Evolutionary conservation across 2,888 invertebrate species (phyloP).

Genomic region (Anoncus sp.): DNA sequence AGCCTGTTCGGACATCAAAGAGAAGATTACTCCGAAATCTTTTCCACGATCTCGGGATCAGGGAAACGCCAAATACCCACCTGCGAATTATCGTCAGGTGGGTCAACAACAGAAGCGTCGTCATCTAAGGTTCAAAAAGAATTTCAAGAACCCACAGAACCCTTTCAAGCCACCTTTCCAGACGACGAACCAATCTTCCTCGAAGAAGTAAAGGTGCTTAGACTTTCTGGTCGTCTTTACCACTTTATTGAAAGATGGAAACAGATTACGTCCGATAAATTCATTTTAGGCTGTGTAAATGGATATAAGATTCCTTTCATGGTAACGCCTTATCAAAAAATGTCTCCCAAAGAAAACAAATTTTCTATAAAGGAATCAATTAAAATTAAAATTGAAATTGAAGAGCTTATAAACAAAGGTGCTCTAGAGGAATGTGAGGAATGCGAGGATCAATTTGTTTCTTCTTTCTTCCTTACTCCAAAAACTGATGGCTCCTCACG

Average conservation of each 20-base stretch:
- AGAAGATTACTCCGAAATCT: no score
- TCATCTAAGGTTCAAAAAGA: background rate
- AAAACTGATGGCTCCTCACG: background rate
- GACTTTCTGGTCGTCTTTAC: background rate
- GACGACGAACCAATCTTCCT: slow-evolving; percentile 9
- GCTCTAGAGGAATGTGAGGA: background rate
- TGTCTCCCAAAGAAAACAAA: background rate
- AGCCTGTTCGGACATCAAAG: slow-evolving; percentile 44
- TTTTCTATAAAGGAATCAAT: no score
- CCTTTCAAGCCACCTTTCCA: background rate
- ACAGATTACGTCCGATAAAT: background rate
- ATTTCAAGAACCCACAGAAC: background rate
- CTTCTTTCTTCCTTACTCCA: background rate
- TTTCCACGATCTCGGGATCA: slow-evolving; percentile 2
- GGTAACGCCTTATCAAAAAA: slow-evolving; percentile 15
- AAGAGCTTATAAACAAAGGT: background rate
- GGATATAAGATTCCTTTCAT: slow-evolving; percentile 51
- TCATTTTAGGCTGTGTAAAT: slow-evolving; percentile 35
- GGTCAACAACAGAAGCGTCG: slow-evolving; percentile 43
- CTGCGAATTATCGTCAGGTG: slow-evolving; percentile 47
- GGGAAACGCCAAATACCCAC: slow-evolving; percentile 60
- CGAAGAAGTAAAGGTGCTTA: slow-evolving; percentile 2
- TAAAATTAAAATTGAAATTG: no score
- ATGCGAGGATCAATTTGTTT: slow-evolving; percentile 1
- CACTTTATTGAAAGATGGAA: background rate